Evolutionary conservation across 2,888 invertebrate species (phyloP).

Genomic region (Micoletzkya japonica): DNA sequence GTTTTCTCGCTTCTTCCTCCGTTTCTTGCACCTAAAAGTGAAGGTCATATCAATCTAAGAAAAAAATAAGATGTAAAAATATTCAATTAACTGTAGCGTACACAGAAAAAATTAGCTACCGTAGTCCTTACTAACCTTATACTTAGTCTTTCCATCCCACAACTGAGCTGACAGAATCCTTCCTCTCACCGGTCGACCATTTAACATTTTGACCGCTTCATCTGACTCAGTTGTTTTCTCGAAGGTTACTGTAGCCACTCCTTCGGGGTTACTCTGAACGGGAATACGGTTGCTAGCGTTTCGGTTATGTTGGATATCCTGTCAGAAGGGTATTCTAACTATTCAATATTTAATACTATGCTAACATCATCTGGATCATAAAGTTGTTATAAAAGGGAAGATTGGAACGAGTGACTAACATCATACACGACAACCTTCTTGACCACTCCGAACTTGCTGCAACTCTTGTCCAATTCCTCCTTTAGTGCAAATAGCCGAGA

Average conservation of each 20-base stretch:
- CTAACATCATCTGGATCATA: not conserved
- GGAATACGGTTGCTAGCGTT: not conserved
- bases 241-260: constrained; percentile 89
- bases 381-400: too few species aligned
- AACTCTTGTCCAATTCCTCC: constrained; percentile 85
- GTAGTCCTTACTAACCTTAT: constrained; percentile 67
- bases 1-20: constrained; percentile 79
- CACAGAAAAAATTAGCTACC: not conserved
- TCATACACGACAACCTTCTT: constrained; percentile 88
- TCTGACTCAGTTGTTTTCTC: constrained; percentile 87
- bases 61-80: not conserved
- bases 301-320: not conserved
- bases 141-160: constrained; percentile 95
- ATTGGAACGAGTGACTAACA: constrained; percentile 69
- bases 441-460: constrained; percentile 86
- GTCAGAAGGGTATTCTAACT: not conserved
- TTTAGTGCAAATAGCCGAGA: constrained; percentile 86
- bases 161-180: constrained; percentile 80
- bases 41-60: not conserved
- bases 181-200: constrained; percentile 87
- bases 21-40: constrained; percentile 77
- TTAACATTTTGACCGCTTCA: constrained; percentile 81
- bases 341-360: not conserved
- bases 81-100: not conserved
- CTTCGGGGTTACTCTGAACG: constrained; percentile 80